phyloP scores from a whole-genome alignment of 2,888 invertebrate genomes.

The Tineola bisselliella region DNA sequence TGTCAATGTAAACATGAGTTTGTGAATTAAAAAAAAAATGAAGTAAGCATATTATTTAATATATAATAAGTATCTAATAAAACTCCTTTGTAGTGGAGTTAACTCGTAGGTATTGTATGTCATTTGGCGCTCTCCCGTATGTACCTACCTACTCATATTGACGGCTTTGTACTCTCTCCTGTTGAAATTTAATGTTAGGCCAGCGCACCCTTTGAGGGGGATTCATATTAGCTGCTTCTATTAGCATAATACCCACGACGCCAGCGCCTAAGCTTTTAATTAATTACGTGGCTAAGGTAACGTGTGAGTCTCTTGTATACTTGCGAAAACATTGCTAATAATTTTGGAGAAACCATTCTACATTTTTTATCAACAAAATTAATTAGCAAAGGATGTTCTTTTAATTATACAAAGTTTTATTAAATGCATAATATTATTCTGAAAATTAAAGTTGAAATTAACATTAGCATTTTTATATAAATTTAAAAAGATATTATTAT shows the following conservation, averaged over 20 bases:
- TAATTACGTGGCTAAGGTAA: slow-evolving; percentile 36
- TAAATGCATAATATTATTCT: neutral
- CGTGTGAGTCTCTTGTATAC: neutral
- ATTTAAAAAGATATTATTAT: slow-evolving; percentile 3
- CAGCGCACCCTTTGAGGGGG: slow-evolving; percentile 45
- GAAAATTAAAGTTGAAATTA: neutral
- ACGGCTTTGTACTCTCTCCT: slow-evolving; percentile 34
- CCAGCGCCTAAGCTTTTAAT: slow-evolving; percentile 56
- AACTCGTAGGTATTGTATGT: neutral
- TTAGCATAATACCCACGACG: slow-evolving; percentile 62
- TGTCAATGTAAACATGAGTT: no score
- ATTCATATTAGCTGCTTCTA: slow-evolving; percentile 49
- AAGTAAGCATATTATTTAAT: no score
- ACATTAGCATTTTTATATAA: slow-evolving; percentile 1
- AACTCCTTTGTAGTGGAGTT: neutral
- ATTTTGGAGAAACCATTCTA: neutral
- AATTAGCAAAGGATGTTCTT: neutral
- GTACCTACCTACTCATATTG: no score
- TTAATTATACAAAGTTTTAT: neutral
- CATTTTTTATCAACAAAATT: neutral
- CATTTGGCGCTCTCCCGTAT: slow-evolving; percentile 21
- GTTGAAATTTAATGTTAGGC: slow-evolving; percentile 50
- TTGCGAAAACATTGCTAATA: neutral
- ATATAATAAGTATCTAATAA: no score
- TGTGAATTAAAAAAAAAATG: no score